Percentiles rank a stretch among this genome's conserved stretches.
phyloP scores from a whole-genome alignment of 1,140 invertebrate species.

The Coboldia fuscipes region DNA sequence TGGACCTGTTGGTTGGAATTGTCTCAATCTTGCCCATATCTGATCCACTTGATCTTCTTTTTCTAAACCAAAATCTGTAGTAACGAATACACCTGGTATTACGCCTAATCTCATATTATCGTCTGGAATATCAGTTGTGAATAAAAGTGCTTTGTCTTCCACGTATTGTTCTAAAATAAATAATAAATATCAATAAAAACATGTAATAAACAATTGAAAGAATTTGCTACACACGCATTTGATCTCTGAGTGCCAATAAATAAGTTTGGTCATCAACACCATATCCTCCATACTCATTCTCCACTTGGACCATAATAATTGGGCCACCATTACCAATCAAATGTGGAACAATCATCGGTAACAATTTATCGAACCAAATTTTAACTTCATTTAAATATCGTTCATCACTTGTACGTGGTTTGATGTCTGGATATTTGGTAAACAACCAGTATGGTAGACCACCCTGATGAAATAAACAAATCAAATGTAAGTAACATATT shows the following conservation, averaged over 20 bases:
- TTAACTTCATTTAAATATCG: constrained; percentile 32
- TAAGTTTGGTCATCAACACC: constrained; percentile 47
- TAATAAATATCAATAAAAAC: constrained; percentile 3
- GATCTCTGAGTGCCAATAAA: constrained; percentile 28
- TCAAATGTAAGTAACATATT: not conserved
- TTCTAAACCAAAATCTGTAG: constrained; percentile 42
- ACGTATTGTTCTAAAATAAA: constrained; percentile 27
- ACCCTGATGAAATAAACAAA: constrained; percentile 28
- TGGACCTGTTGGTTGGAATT: constrained; percentile 23
- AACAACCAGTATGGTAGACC: constrained; percentile 67
- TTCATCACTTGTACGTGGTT: constrained; percentile 34
- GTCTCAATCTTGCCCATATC: constrained; percentile 1
- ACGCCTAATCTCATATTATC: constrained; percentile 31
- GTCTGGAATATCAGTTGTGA: constrained; percentile 40
- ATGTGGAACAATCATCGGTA: constrained; percentile 29
- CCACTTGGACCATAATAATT: constrained; percentile 53
- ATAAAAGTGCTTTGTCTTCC: constrained; percentile 35
- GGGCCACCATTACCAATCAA: constrained; percentile 52
- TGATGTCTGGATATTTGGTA: constrained; percentile 37
- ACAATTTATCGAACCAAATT: constrained; percentile 30
- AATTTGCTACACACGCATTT: constrained; percentile 23
- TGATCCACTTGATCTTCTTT: not conserved
- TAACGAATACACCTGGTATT: constrained; percentile 36
- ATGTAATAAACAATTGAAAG: not conserved
- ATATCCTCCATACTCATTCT: constrained; percentile 64